Conservation (phyloP, 2,888 invertebrate genomes). For the Chesias legatella region DNA sequence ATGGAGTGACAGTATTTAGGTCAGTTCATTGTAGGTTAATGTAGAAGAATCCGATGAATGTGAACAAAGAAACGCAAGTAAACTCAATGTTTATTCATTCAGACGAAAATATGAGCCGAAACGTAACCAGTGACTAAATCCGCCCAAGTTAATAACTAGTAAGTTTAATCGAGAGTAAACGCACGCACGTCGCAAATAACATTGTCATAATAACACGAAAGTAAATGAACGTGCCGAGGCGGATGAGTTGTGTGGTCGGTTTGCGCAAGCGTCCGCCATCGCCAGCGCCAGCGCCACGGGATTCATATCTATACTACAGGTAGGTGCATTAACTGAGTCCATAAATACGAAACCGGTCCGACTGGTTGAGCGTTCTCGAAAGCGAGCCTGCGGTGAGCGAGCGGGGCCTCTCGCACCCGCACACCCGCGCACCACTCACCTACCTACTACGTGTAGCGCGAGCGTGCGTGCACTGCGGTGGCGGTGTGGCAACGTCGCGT, state of each 20-base stretch:
- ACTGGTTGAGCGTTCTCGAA: slow-evolving; percentile 79
- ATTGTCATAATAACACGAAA: slow-evolving; percentile 49
- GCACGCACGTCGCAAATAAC: slow-evolving; percentile 41
- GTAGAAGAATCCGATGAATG: too few relatives aligned
- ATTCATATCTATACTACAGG: slow-evolving; percentile 74
- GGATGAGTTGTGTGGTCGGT: slow-evolving; percentile 53
- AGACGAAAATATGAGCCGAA: too few relatives aligned
- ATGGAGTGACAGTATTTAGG: too few relatives aligned
- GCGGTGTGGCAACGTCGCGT: slow-evolving; percentile 79
- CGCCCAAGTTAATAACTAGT: too few relatives aligned
- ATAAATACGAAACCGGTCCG: slow-evolving; percentile 77
- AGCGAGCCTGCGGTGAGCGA: slow-evolving; percentile 75
- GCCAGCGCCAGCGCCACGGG: too few relatives aligned
- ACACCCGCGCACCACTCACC: slow-evolving; percentile 62
- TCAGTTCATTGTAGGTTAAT: too few relatives aligned
- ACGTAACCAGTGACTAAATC: too few relatives aligned
- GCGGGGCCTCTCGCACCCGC: slow-evolving; percentile 74
- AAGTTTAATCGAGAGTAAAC: slow-evolving; percentile 32
- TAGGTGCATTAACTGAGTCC: slow-evolving; percentile 76
- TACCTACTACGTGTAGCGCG: slow-evolving; percentile 67
- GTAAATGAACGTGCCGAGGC: slow-evolving; percentile 48
- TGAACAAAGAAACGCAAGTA: too few relatives aligned
- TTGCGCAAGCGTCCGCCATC: slow-evolving; percentile 72
- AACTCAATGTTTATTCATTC: too few relatives aligned
- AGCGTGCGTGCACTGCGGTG: slow-evolving; percentile 64